A percentile compares a stretch with the other conserved stretches of the same genome.
Evolutionary conservation across 2,113 vertebrate genomes (phyloP).

Genomic region (Austrofundulus limnaeus): DNA sequence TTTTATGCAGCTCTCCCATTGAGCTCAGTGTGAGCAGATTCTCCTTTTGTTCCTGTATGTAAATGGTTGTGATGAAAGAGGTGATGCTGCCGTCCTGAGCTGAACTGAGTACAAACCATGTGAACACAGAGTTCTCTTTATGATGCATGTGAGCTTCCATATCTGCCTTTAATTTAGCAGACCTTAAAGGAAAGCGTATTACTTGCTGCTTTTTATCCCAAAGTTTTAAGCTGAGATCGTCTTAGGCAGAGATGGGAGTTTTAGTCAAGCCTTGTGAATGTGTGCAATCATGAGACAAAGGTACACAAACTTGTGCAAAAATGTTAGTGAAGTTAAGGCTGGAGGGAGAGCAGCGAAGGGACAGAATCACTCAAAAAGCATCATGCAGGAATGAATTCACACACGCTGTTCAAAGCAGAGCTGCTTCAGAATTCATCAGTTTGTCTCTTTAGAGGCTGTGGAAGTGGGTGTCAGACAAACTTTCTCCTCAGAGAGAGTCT

Average conservation of each 20-base stretch:
- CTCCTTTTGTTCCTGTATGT: conserved; percentile 50
- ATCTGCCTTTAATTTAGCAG: neutral
- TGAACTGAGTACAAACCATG: conserved; percentile 17
- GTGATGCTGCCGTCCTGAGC: conserved; percentile 14
- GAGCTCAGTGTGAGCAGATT: conserved; percentile 15
- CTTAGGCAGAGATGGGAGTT: too few species aligned
- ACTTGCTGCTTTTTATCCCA: too few species aligned
- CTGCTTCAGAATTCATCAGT: conserved; percentile 43
- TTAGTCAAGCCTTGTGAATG: too few species aligned
- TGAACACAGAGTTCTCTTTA: conserved; percentile 7
- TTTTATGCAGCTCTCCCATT: conserved; percentile 37
- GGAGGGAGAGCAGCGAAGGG: conserved; percentile 30
- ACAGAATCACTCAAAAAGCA: conserved; percentile 10
- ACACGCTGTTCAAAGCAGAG: conserved; percentile 17
- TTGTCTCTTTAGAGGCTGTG: conserved; percentile 41
- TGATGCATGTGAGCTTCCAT: conserved; percentile 29
- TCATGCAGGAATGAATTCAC: conserved; percentile 7
- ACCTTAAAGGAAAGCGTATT: too few species aligned
- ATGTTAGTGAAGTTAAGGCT: conserved; percentile 40
- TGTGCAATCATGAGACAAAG: too few species aligned
- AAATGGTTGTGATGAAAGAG: conserved; percentile 57
- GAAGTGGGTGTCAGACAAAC: conserved; percentile 32
- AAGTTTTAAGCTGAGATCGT: too few species aligned
- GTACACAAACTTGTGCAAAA: too few species aligned
- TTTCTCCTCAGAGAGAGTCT: conserved; percentile 23